Evolutionary conservation across 2,113 vertebrate genomes (phyloP).

Genomic region (Pollachius pollachius): DNA sequence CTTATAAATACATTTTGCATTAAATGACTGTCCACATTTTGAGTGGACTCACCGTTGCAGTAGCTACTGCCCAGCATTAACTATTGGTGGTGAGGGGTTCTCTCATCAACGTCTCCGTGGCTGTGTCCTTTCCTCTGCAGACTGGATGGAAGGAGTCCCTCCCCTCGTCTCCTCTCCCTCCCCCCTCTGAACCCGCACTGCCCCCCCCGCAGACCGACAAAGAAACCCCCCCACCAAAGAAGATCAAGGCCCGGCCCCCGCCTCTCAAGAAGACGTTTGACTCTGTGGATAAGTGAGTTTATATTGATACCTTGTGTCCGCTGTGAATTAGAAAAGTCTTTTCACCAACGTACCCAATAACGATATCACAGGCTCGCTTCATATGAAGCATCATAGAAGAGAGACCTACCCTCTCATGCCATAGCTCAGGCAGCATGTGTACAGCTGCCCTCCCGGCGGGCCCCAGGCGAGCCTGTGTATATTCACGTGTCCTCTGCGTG

Average conservation of each 20-base stretch:
- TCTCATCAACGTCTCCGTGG: too few relatives aligned
- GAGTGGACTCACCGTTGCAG: too few relatives aligned
- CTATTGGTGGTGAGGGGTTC: too few relatives aligned
- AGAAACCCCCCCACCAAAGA: conserved; percentile 74
- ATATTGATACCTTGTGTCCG: conserved; percentile 1
- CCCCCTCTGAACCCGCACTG: conserved; percentile 58
- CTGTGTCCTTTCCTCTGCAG: conserved; percentile 35
- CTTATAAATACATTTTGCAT: too few relatives aligned
- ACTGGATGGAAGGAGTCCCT: conserved; percentile 71
- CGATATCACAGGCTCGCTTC: too few relatives aligned
- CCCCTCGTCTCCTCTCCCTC: conserved; percentile 66
- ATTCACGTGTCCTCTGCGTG: conserved; percentile 37
- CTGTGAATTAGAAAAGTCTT: background rate
- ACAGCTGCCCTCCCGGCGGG: too few relatives aligned
- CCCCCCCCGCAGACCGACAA: conserved; percentile 69
- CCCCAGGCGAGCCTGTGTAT: conserved; percentile 1
- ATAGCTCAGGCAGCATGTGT: too few relatives aligned
- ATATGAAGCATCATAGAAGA: too few relatives aligned
- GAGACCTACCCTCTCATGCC: too few relatives aligned
- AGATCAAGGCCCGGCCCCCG: conserved; percentile 86
- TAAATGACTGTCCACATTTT: too few relatives aligned
- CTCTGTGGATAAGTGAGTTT: conserved; percentile 90
- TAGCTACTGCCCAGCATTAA: too few relatives aligned
- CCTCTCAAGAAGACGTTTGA: conserved; percentile 92
- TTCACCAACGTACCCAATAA: background rate